Percentiles rank a stretch among this genome's conserved stretches.
Evolutionary conservation across 92 coral and sea anemone species (phyloP).

Genomic region (Siderastrea radians): DNA sequence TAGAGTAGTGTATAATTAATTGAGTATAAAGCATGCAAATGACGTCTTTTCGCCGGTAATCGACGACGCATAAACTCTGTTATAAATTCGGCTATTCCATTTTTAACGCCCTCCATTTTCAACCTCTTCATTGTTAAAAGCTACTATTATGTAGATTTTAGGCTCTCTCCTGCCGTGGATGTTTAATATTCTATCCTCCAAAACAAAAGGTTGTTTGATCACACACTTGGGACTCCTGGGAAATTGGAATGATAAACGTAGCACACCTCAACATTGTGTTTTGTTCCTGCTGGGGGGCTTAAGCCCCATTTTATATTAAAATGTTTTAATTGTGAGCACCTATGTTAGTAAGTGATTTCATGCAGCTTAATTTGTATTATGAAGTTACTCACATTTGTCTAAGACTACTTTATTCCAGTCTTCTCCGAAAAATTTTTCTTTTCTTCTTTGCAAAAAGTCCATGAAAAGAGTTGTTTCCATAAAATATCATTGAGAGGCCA

Average conservation of each 20-base stretch:
- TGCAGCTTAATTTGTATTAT: not conserved
- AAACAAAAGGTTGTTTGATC: conserved; percentile 23
- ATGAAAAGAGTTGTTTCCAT: too few species aligned
- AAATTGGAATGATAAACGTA: not conserved
- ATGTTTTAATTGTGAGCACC: not conserved
- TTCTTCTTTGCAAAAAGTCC: too few species aligned
- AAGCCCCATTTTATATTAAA: not conserved
- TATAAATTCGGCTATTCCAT: not conserved
- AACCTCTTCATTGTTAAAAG: not conserved
- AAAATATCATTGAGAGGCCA: too few species aligned
- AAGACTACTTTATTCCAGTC: not conserved
- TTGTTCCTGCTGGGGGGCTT: not conserved
- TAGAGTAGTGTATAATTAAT: not conserved
- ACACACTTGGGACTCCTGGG: not conserved
- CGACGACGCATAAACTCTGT: not conserved
- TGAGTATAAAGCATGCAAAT: not conserved
- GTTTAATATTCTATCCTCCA: conserved; percentile 32
- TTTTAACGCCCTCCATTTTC: not conserved
- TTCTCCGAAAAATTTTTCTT: not conserved
- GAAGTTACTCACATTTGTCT: not conserved
- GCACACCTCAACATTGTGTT: not conserved
- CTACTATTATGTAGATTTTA: conserved; percentile 7
- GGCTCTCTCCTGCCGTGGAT: not conserved
- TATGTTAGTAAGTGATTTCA: not conserved
- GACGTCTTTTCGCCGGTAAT: not conserved